Conservation (phyloP, 1,140 invertebrate genomes). For the Anadara kagoshimensis region DNA sequence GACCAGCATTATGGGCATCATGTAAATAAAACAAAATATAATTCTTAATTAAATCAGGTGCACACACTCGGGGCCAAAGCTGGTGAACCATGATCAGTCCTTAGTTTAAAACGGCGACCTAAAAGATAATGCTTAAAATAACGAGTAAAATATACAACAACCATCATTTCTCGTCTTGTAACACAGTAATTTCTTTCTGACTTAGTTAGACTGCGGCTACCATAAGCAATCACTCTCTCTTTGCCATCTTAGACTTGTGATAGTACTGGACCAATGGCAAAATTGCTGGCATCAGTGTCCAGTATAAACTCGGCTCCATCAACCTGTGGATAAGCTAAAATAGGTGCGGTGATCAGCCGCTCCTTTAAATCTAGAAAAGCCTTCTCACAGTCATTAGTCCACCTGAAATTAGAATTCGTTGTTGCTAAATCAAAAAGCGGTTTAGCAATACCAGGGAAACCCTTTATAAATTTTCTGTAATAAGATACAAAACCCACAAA, state of each 20-base stretch:
- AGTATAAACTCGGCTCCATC: no score
- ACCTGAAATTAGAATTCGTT: slow-evolving; percentile 1
- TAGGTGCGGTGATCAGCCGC: slow-evolving; percentile 26
- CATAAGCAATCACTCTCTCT: slow-evolving; percentile 49
- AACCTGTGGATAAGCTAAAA: slow-evolving; percentile 30
- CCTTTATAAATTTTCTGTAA: slow-evolving; percentile 29
- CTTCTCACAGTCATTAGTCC: background rate
- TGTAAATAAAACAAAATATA: slow-evolving; percentile 14
- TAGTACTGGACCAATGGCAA: slow-evolving; percentile 58
- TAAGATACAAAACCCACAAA: slow-evolving; percentile 12
- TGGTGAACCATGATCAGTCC: slow-evolving; percentile 30
- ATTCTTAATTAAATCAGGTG: background rate
- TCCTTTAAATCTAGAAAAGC: slow-evolving; percentile 22
- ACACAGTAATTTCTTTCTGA: slow-evolving; percentile 74
- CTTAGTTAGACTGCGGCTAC: slow-evolving; percentile 31
- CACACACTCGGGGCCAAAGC: slow-evolving; percentile 20
- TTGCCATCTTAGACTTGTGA: slow-evolving; percentile 53
- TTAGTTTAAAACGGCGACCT: slow-evolving; percentile 8
- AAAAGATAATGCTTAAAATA: slow-evolving; percentile 21
- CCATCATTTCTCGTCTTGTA: slow-evolving; percentile 48
- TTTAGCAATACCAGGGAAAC: slow-evolving; percentile 38
- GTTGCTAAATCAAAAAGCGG: slow-evolving; percentile 32
- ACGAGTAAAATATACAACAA: slow-evolving; percentile 34
- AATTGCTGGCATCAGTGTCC: slow-evolving; percentile 53
- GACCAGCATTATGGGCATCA: background rate